phyloP scores from a whole-genome alignment of 2,113 vertebrate genomes.

The Indri indri region DNA sequence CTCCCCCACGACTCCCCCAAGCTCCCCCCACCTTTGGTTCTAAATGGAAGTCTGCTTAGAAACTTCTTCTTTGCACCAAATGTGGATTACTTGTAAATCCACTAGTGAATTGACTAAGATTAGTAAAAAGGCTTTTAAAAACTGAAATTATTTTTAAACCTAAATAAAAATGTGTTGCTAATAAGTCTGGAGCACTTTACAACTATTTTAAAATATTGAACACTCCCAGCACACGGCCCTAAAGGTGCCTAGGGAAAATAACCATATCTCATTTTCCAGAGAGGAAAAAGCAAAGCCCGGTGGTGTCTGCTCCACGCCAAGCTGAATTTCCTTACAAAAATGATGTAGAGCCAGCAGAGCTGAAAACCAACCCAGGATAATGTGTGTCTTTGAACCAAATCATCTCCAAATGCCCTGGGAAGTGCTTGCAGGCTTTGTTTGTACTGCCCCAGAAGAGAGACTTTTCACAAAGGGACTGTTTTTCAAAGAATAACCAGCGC shows the following conservation, averaged over 20 bases:
- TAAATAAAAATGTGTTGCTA: not conserved
- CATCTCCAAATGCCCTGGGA: conserved; percentile 53
- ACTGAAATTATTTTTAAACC: not conserved
- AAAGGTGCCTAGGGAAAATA: not conserved
- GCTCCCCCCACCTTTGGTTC: not conserved
- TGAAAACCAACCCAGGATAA: conserved; percentile 24
- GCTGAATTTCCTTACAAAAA: not conserved
- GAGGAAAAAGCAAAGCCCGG: not conserved
- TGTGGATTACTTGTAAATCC: not conserved
- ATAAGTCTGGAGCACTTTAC: not conserved
- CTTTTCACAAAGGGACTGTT: conserved; percentile 70
- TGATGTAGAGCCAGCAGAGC: not conserved
- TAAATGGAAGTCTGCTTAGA: not conserved
- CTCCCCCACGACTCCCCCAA: accelerated
- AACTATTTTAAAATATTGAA: not conserved
- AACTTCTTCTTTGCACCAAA: not conserved
- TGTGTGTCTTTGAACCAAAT: conserved; percentile 58
- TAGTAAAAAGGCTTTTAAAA: not conserved
- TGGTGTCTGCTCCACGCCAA: not conserved
- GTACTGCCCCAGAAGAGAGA: conserved; percentile 39
- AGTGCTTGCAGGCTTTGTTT: conserved; percentile 48
- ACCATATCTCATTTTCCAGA: not conserved
- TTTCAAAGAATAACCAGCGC: conserved; percentile 70
- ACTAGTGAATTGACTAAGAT: not conserved
- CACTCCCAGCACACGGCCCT: not conserved